Conservation (phyloP, 2,113 vertebrate species). For the Eulacestoma nigropectus region DNA sequence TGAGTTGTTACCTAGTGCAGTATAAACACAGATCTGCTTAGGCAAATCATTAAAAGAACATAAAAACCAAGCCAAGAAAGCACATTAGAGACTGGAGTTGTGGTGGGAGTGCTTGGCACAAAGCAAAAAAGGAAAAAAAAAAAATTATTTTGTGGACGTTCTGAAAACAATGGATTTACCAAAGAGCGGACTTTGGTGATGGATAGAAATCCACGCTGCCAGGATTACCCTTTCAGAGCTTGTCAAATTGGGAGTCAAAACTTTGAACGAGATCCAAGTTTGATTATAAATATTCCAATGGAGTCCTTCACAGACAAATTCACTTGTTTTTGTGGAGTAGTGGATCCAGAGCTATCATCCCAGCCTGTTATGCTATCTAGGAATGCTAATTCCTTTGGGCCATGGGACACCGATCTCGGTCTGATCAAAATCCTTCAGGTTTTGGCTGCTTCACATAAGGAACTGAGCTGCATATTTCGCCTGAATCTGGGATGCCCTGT, state of each 20-base stretch:
- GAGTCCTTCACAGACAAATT: background rate
- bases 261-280: background rate
- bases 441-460: accelerated
- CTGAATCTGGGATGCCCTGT: background rate
- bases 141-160: background rate
- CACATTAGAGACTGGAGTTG: background rate
- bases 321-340: background rate
- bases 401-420: accelerated
- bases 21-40: background rate
- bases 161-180: background rate
- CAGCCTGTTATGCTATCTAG: background rate
- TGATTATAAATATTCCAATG: background rate
- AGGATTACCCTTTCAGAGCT: background rate
- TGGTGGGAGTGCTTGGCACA: background rate
- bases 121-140: background rate
- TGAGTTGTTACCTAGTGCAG: background rate
- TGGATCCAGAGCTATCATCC: background rate
- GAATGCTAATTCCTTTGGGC: background rate
- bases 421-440: background rate
- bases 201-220: background rate
- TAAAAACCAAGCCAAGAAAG: background rate
- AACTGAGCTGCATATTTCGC: background rate
- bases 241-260: background rate
- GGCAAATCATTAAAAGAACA: background rate
- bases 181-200: background rate